phyloP scores from a whole-genome alignment of 2,888 invertebrate species.

The Cyclophora punctaria region DNA sequence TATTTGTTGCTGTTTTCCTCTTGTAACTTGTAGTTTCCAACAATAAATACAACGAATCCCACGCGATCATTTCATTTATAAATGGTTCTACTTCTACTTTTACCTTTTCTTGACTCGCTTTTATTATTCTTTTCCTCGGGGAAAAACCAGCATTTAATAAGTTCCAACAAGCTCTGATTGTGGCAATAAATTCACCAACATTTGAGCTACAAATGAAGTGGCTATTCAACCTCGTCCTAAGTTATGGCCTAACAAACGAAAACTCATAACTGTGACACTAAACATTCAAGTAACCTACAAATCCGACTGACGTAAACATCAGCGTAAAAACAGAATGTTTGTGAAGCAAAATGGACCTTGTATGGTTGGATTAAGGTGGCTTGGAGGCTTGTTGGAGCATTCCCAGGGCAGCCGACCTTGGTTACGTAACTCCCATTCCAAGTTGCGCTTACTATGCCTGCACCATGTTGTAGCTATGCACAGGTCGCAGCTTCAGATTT shows the following conservation, averaged over 20 bases:
- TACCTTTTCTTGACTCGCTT: too few species aligned
- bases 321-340: conserved; percentile 16
- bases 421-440: conserved; percentile 33
- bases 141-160: too few species aligned
- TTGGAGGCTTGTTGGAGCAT: conserved; percentile 13
- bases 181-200: too few species aligned
- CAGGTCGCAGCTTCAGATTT: conserved; percentile 1
- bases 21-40: too few species aligned
- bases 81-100: too few species aligned
- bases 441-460: conserved; percentile 12
- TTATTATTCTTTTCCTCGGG: too few species aligned
- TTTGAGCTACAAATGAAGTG: too few species aligned
- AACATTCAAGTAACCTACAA: conserved; percentile 18
- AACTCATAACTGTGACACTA: conserved; percentile 10
- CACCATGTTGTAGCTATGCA: conserved; percentile 1
- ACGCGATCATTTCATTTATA: too few species aligned
- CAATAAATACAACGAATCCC: too few species aligned
- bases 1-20: too few species aligned
- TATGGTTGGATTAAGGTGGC: conserved; percentile 17
- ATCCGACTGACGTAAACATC: conserved; percentile 20
- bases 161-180: too few species aligned
- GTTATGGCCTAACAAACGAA: not conserved
- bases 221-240: too few species aligned
- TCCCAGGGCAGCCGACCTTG: conserved; percentile 34
- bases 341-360: conserved; percentile 3